A percentile compares a stretch with the other conserved stretches of the same genome.
Evolutionary conservation across 1,140 invertebrate genomes (phyloP).

Genomic region (Hyposmocoma kahamanoa): DNA sequence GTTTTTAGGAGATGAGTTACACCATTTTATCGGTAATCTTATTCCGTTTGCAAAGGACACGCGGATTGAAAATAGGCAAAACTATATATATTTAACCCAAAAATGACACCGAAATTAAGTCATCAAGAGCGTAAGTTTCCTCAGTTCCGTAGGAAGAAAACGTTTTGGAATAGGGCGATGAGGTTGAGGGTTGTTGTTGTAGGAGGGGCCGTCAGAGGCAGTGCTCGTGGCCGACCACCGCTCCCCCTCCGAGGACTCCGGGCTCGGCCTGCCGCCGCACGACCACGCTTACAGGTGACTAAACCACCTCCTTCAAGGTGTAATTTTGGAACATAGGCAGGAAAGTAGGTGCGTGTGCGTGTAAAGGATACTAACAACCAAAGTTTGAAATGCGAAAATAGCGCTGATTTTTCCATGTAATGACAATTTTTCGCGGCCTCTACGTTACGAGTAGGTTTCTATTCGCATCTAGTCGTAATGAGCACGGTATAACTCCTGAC

Average conservation of each 20-base stretch:
- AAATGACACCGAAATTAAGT: too few species aligned
- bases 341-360: too few species aligned
- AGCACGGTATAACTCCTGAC: slow-evolving; percentile 30
- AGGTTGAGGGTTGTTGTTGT: slow-evolving; percentile 68
- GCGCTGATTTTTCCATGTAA: background rate
- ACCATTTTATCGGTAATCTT: too few species aligned
- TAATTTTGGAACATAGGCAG: too few species aligned
- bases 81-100: too few species aligned
- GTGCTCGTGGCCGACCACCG: slow-evolving; percentile 75
- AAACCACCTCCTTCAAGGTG: slow-evolving; percentile 10
- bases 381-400: background rate
- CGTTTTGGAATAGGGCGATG: slow-evolving; percentile 13
- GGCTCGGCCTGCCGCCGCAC: slow-evolving; percentile 83
- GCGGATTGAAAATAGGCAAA: too few species aligned
- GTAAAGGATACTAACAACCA: too few species aligned
- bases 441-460: background rate
- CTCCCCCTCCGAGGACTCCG: slow-evolving; percentile 88
- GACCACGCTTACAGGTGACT: slow-evolving; percentile 76
- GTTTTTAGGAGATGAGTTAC: too few species aligned
- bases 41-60: too few species aligned
- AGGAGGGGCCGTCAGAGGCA: slow-evolving; percentile 76
- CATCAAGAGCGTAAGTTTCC: too few species aligned
- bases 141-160: background rate
- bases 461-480: slow-evolving; percentile 17
- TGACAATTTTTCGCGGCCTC: background rate